Evolutionary conservation across 2,888 invertebrate species (phyloP).

Genomic region (Diadromus collaris): DNA sequence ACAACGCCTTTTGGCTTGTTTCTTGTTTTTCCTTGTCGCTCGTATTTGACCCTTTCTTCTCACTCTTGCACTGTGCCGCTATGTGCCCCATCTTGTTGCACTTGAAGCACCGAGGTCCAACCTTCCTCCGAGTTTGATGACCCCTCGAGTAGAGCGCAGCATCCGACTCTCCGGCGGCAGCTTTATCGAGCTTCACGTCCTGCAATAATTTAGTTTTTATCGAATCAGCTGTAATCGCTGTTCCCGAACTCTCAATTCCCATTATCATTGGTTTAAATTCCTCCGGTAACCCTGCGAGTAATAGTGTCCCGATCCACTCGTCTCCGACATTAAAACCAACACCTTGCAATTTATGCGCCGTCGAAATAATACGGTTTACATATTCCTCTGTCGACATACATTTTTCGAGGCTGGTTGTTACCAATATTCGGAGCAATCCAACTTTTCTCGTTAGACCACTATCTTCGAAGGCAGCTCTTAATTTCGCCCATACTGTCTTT

Average conservation of each 20-base stretch:
- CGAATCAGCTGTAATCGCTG: not conserved
- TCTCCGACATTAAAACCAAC: constrained; percentile 67
- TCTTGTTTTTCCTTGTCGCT: constrained; percentile 4
- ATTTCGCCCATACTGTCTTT: constrained; percentile 66
- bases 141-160: constrained; percentile 21
- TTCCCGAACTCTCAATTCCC: constrained; percentile 67
- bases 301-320: constrained; percentile 70
- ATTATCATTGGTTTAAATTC: constrained; percentile 71
- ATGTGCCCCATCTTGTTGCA: constrained; percentile 38
- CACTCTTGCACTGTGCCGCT: constrained; percentile 7
- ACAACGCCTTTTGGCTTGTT: not conserved
- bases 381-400: constrained; percentile 69
- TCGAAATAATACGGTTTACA: constrained; percentile 68
- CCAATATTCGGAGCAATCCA: constrained; percentile 65
- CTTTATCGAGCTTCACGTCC: constrained; percentile 39
- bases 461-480: constrained; percentile 68
- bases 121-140: constrained; percentile 5
- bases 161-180: not conserved
- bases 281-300: constrained; percentile 69
- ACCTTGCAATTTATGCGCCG: constrained; percentile 67
- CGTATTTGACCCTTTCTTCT: not conserved
- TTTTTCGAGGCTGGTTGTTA: constrained; percentile 65
- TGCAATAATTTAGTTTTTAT: constrained; percentile 63
- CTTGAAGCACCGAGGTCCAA: constrained; percentile 26
- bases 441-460: constrained; percentile 63